Evolutionary conservation across 2,888 invertebrate species (phyloP), one percentile per base, ranked within the genome.

Genomic region (Gisinianus flammeolus): DNA sequence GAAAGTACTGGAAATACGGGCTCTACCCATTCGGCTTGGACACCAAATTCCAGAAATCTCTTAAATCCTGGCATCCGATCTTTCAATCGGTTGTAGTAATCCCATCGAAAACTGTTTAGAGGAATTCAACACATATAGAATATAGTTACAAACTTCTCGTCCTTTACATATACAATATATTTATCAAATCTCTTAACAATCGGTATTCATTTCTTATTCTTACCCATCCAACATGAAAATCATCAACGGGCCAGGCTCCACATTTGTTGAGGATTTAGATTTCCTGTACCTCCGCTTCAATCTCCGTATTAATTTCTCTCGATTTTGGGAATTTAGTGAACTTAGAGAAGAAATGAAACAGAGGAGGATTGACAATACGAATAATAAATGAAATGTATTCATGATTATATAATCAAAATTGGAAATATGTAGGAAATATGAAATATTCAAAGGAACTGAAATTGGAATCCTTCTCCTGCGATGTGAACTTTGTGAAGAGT

Each of bases 1-100:
- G 85, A 85, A 33, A 85, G 69, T 16, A 85, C 81, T 0, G 86
- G 86, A 80, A 85, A 86, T 10, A 85, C 81, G 5, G 86, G 85
- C 66, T 84, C 83, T 73, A 86, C 83, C 83, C 83, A 86, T 76
- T 85, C 81, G 3, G 85, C 85, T 66, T 83, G 82, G 19, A 85
- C 85, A 64, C 86, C 86, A 67, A 85, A 85, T 64, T 81, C 77
- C 31, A 85, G 81, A 74, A 85, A 84, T 62, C 80, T 66, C 6
- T 80, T 72, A 78, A 85, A 85, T 30, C 81, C 85, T 8, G 79
- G 79, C 70, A 85, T 77, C 28, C 81, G 80, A 35, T 80, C 77
- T 64, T 82, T 83, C 16, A 82, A 79, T 16, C 71, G 79, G 33
- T 83, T 81, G 52, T 83, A 83, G 75, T 85, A 85, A 76, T 85